A percentile compares a stretch with the other conserved stretches of the same genome.
These are phyloP conservation scores for Cynocephalus volans DNA, from an alignment of 2,113 vertebrate species.

Conservation along the genomic window DNA sequence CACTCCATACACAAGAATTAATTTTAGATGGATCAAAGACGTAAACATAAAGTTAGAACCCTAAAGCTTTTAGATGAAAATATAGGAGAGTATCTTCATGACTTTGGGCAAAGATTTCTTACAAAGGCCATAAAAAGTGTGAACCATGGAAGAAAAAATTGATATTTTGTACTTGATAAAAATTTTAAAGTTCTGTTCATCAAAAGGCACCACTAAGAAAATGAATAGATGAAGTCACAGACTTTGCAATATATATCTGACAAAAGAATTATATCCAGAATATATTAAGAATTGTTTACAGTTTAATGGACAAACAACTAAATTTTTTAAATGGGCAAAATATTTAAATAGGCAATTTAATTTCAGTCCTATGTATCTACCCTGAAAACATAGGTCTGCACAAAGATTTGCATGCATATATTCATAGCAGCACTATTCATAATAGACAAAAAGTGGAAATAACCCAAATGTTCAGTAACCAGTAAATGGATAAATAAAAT, in stretches of 20 bases:
- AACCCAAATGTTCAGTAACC: neutral
- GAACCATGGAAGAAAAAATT: constrained; percentile 30
- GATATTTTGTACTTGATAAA: neutral
- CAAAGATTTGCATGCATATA: neutral
- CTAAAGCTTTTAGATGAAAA: constrained; percentile 51
- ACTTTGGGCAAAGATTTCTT: neutral
- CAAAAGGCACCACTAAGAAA: neutral
- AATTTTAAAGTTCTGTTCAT: constrained; percentile 4
- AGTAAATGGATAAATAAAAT: constrained; percentile 23
- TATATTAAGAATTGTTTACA: neutral
- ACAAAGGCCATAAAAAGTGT: neutral
- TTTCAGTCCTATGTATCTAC: neutral
- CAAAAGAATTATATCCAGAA: neutral
- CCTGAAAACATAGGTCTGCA: neutral
- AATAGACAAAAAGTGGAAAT: neutral
- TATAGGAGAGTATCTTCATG: neutral
- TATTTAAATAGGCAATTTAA: neutral
- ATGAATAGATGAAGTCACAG: neutral
- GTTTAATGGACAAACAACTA: neutral
- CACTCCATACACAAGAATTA: neutral
- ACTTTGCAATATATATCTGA: neutral
- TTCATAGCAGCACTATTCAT: neutral
- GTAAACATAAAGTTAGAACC: neutral
- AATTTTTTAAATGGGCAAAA: neutral
- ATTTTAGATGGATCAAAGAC: constrained; percentile 9